Evolutionary conservation across 2,113 vertebrate species (phyloP), one percentile per base, ranked within the genome.

Genomic region (Platichthys stellatus): DNA sequence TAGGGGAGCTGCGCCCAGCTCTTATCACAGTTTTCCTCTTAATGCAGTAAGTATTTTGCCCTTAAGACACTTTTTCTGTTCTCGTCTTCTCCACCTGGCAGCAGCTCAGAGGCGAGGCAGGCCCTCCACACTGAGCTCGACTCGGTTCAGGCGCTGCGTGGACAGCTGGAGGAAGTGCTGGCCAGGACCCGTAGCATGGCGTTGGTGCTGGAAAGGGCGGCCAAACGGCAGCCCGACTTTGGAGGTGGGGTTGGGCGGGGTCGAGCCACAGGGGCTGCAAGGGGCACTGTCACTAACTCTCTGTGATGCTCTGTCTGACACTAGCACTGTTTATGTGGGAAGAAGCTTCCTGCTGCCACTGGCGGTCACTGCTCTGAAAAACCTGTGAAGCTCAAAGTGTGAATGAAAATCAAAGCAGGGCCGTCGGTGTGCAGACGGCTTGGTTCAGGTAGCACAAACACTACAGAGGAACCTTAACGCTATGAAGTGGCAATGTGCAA

Each of bases 191-290:
- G 95, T 81, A 95, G 94, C 90, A 93, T 89, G 85, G 94, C 97
- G 86, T 93, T 93, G 90, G 89, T 91, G 79, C 93, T 97, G 94
- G 96, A 98, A 82, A 93, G 92, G 18, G 92, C 92, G 21, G 80
- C 86, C 84, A 95, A 93, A 92, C 92, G 69, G n/a, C 94, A 95
- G 88, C 76, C 90, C 70, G 92, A 93, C 61, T 93, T 91, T 96
- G 97, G 97, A 99, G 98, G 98, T 99, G 97, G 96, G 97, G 95
- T 96, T 90, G 93, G 92, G 95, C 93, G 90, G 91, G 91, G 94
- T 93, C 93, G 93, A 93, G 96, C 93, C 95, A 94, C 93, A 94
- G 90, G 91, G 95, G 93, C 93, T 86, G 91, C 93, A 92, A 87
- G 68, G 90, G 92, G 87, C 76, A 21, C 85, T 78, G 59, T 88